A percentile compares a stretch with the other conserved stretches of the same genome.
phyloP scores from a whole-genome alignment of 2,797 vertebrate species.

The Urosaurus nigricauda region DNA sequence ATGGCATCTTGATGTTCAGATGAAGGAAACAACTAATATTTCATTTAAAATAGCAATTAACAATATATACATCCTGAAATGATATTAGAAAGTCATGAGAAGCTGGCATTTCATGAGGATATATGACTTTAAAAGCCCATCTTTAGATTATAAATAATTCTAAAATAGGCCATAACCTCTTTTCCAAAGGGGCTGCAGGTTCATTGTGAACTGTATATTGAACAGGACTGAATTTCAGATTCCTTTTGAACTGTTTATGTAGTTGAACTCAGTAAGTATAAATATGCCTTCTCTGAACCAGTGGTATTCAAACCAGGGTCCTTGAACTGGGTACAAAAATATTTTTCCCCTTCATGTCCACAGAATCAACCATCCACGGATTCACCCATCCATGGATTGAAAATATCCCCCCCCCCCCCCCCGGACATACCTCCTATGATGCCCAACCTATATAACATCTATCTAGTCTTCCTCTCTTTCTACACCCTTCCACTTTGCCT shows the following conservation, averaged over 20 bases:
- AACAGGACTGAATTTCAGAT: background rate
- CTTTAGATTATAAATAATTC: background rate
- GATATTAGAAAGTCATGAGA: conserved; percentile 8
- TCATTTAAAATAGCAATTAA: conserved; percentile 30
- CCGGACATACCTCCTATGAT: too few relatives aligned
- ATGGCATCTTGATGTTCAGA: conserved; percentile 4
- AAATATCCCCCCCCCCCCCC: too few relatives aligned
- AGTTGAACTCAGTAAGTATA: background rate
- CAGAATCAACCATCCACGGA: too few relatives aligned
- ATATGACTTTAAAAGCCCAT: conserved; percentile 9
- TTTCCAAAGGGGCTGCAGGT: background rate
- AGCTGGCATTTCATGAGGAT: conserved; percentile 8
- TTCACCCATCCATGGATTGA: too few relatives aligned
- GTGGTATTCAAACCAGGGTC: too few relatives aligned
- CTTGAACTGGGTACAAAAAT: too few relatives aligned
- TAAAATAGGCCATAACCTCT: background rate
- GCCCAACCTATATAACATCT: too few relatives aligned
- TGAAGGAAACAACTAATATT: conserved; percentile 10
- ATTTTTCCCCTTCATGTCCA: background rate
- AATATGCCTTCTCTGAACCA: background rate
- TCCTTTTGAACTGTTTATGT: background rate
- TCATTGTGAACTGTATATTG: background rate
- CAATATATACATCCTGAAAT: background rate
- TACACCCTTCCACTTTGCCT: too few relatives aligned
- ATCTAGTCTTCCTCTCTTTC: too few relatives aligned